Conservation (phyloP, 2,113 vertebrate genomes). For the Phoenicopterus ruber region DNA sequence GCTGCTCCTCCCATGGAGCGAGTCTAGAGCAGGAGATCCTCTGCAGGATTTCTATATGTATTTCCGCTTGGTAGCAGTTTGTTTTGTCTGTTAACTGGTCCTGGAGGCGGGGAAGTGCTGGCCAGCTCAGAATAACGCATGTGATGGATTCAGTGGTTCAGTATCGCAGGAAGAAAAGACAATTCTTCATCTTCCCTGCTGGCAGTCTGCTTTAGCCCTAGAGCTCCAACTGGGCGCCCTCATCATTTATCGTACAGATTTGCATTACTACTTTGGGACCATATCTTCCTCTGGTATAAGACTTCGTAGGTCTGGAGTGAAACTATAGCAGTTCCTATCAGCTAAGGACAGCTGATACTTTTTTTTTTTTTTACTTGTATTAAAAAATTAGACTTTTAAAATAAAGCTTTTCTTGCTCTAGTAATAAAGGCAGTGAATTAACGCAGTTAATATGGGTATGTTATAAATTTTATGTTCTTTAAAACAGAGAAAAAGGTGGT, state of each 20-base stretch:
- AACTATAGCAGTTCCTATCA: neutral
- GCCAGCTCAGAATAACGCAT: neutral
- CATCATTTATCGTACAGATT: neutral
- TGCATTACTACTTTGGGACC: neutral
- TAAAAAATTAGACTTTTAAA: neutral
- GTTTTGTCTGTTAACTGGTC: neutral
- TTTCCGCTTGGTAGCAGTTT: neutral
- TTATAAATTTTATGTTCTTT: neutral
- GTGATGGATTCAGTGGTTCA: neutral
- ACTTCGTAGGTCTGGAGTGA: neutral
- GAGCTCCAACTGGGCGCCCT: neutral
- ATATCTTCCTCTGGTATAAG: neutral
- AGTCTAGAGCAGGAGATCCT: neutral
- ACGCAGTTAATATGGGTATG: neutral
- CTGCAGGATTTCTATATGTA: neutral
- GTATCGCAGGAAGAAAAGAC: neutral
- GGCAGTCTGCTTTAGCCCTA: neutral
- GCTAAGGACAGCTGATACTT: neutral
- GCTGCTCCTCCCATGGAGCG: neutral
- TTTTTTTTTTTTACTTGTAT: neutral
- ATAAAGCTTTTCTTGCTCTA: neutral
- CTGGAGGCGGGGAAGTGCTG: neutral
- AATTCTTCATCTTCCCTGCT: neutral
- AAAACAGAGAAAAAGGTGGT: neutral
- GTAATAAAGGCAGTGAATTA: neutral